Percentiles rank a stretch among this genome's conserved stretches.
Evolutionary conservation across 2,888 invertebrate species (phyloP).

Genomic region (Dascillus cervinus): DNA sequence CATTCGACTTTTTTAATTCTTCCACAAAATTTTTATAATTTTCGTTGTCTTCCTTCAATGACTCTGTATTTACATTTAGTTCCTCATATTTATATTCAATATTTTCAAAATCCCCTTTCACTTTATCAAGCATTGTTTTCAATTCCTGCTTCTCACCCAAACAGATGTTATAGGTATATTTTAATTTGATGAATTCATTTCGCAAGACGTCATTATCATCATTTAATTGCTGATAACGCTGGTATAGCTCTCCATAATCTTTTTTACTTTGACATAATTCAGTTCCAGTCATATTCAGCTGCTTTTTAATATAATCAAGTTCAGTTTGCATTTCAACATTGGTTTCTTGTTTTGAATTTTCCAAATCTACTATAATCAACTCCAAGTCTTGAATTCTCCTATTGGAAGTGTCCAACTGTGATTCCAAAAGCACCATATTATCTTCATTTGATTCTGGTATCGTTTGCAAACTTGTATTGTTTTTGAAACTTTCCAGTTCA

Average conservation of each 20-base stretch:
- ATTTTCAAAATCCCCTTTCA: slow-evolving; percentile 39
- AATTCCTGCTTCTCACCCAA: slow-evolving; percentile 29
- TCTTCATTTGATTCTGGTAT: slow-evolving; percentile 68
- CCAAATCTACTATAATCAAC: slow-evolving; percentile 22
- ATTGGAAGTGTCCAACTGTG: slow-evolving; percentile 50
- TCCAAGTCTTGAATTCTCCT: slow-evolving; percentile 42
- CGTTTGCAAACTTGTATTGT: slow-evolving; percentile 58
- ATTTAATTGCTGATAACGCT: slow-evolving; percentile 18
- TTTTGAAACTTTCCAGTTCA: slow-evolving; percentile 57
- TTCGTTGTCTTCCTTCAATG: slow-evolving; percentile 36
- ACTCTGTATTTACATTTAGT: slow-evolving; percentile 46
- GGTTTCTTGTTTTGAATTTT: slow-evolving; percentile 19
- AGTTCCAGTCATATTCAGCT: slow-evolving; percentile 21
- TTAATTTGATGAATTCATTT: slow-evolving; percentile 51
- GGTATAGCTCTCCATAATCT: slow-evolving; percentile 30
- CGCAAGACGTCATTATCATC: slow-evolving; percentile 49
- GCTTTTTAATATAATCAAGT: slow-evolving; percentile 23
- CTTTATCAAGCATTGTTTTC: slow-evolving; percentile 43
- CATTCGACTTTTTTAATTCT: slow-evolving; percentile 29
- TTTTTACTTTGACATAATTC: slow-evolving; percentile 22
- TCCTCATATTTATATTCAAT: slow-evolving; percentile 38
- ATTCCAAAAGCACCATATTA: slow-evolving; percentile 55
- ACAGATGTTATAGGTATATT: slow-evolving; percentile 45
- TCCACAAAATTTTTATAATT: slow-evolving; percentile 28
- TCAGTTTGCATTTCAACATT: slow-evolving; percentile 21